Percentiles rank a stretch among this genome's conserved stretches.
These are phyloP conservation scores for Brachyptera putata DNA, from an alignment of 2,888 invertebrate species.

Conservation along the genomic window DNA sequence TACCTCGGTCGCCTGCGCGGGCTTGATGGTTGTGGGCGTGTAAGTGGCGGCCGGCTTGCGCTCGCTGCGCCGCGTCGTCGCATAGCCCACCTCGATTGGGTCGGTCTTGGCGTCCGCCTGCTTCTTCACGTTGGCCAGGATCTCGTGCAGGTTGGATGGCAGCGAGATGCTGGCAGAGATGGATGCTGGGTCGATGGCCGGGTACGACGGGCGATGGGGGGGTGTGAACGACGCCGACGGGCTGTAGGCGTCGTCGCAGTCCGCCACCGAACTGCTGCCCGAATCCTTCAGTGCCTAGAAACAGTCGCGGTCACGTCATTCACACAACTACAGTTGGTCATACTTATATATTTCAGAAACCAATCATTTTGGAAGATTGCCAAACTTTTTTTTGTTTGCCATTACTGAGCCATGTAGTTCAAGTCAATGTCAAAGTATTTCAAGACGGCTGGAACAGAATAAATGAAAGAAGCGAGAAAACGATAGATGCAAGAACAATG, in stretches of 20 bases:
- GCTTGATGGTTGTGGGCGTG: neutral
- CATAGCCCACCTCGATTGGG: conserved; percentile 39
- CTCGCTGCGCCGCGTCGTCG: neutral
- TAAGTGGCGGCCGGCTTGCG: neutral
- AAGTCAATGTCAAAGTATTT: no score
- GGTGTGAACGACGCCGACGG: conserved; percentile 57
- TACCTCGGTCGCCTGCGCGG: neutral
- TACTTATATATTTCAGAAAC: no score
- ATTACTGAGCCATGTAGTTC: no score
- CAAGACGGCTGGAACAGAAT: no score
- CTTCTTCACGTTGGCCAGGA: conserved; percentile 72
- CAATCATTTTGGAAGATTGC: no score
- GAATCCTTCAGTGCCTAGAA: no score
- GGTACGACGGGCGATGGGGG: conserved; percentile 35
- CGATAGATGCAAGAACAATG: no score
- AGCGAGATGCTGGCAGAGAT: conserved; percentile 55
- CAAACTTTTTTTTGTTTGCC: no score
- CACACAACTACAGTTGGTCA: no score
- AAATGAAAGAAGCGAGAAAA: no score
- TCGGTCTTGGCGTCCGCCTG: conserved; percentile 34
- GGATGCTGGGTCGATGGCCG: neutral
- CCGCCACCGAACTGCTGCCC: no score
- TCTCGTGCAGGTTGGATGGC: conserved; percentile 79
- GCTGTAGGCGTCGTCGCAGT: conserved; percentile 55
- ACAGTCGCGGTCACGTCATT: no score